Evolutionary conservation across 2,797 vertebrate species (phyloP), one percentile per base, ranked within the genome.

Genomic region (Loris lydekkerianus): DNA sequence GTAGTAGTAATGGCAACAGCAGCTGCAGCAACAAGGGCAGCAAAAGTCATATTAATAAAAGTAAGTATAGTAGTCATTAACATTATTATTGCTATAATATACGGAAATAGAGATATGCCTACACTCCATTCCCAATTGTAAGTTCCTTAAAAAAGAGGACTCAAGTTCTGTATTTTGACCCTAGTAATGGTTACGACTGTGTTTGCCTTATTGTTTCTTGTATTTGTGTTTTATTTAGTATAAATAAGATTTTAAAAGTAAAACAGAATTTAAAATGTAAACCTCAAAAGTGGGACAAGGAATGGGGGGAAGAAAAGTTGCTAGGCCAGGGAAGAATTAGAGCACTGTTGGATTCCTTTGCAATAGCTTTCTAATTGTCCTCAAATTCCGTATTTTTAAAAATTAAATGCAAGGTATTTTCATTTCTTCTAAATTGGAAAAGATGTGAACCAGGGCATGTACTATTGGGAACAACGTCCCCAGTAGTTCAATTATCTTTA

Each of bases 401-500:
- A 85, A 63, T 92, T 56, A 13, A 88, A 56, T 67, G 29, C 53
- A 83, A 84, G 20, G 18, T 9, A 37, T 29, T 63, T 95, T 7
- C 14, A 67, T 73, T 84, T 80, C 73, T 80, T 56, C 88, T 65
- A 72, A 72, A 73, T 14, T 75, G n/a, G 37, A 95, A 91, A 84
- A 85, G 10, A 27, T 46, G 10, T 76, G 40, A 95, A 63, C 13
- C 29, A 70, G 18, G 34, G 21, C 27, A 67, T 31, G 27, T 87
- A 75, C 37, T 73, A n/a, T 77, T 78, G 17, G 49, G 56, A 95
- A 80, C 14, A 89, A 27, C 37, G 43, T 69, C 18, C 21, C 18
- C 67, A 77, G n/a, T 25, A 83, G 25, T 72, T 95, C 75, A 73
- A 56, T 67, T 63, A 25, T 87, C 37, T 87, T 87, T 91, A 21